Evolutionary conservation across 2,797 vertebrate species (phyloP).

Genomic region (Microhierax caerulescens): DNA sequence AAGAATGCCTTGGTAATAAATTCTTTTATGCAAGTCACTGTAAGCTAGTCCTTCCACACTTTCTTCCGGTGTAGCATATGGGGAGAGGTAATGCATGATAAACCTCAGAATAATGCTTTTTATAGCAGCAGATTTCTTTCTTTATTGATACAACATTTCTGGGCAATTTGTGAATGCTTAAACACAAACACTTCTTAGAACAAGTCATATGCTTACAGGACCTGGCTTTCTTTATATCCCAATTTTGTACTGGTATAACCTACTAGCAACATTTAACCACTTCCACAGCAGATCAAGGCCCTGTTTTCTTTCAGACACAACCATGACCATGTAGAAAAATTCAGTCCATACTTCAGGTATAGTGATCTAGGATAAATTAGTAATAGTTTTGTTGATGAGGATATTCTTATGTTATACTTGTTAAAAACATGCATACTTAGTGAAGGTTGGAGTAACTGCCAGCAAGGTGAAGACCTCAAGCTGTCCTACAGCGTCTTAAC

Average conservation of each 20-base stretch:
- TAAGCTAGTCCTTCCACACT: neutral
- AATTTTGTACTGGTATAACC: neutral
- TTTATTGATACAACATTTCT: neutral
- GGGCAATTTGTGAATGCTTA: neutral
- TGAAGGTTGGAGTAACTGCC: neutral
- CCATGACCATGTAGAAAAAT: neutral
- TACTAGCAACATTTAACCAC: neutral
- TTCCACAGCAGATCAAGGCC: neutral
- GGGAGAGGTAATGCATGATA: neutral
- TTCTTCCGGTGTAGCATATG: neutral
- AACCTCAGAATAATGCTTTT: constrained; percentile 16
- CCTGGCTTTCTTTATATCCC: neutral
- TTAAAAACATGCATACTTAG: neutral
- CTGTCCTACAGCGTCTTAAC: neutral
- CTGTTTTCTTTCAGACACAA: neutral
- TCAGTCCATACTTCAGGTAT: neutral
- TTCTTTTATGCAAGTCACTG: neutral
- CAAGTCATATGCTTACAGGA: neutral
- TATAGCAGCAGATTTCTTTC: neutral
- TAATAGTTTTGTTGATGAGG: neutral
- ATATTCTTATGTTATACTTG: neutral
- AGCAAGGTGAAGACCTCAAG: neutral
- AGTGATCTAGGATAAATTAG: neutral
- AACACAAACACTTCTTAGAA: neutral
- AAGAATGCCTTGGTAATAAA: neutral